A percentile compares a stretch with the other conserved stretches of the same genome.
phyloP scores from a whole-genome alignment of 2,888 invertebrate species.

The Odontocolon sp. region DNA sequence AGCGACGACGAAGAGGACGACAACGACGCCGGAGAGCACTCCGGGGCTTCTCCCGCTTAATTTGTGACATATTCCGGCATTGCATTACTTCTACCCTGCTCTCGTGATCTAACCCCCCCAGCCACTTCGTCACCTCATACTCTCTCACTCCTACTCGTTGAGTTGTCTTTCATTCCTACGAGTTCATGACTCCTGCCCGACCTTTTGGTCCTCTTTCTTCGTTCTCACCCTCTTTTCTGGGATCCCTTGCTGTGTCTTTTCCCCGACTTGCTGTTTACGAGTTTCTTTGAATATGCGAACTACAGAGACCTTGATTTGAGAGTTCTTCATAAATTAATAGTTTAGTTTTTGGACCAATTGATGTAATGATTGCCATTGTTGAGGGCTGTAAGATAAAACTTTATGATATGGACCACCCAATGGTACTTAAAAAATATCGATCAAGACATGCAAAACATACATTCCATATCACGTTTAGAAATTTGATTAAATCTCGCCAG shows the following conservation, averaged over 20 bases:
- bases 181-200: slow-evolving; percentile 17
- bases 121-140: not conserved
- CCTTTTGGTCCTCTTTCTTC: slow-evolving; percentile 40
- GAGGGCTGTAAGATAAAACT: no score
- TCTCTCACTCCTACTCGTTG: slow-evolving; percentile 12
- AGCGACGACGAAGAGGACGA: slow-evolving; percentile 72
- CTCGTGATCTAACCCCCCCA: slow-evolving; percentile 11
- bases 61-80: slow-evolving; percentile 80
- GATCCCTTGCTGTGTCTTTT: not conserved
- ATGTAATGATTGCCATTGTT: no score
- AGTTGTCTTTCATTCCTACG: not conserved
- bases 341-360: no score
- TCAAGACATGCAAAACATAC: no score
- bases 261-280: slow-evolving; percentile 23
- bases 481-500: no score
- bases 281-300: not conserved
- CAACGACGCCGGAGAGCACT: slow-evolving; percentile 75
- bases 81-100: slow-evolving; percentile 72
- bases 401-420: no score
- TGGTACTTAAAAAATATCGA: no score
- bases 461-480: no score
- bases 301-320: not conserved
- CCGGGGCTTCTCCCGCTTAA: slow-evolving; percentile 76
- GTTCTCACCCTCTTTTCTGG: slow-evolving; percentile 38
- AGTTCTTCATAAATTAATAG: not conserved